A percentile compares a stretch with the other conserved stretches of the same genome.
Conservation (phyloP, 2,797 vertebrate genomes). For the Lindbergichthys nudifrons region DNA sequence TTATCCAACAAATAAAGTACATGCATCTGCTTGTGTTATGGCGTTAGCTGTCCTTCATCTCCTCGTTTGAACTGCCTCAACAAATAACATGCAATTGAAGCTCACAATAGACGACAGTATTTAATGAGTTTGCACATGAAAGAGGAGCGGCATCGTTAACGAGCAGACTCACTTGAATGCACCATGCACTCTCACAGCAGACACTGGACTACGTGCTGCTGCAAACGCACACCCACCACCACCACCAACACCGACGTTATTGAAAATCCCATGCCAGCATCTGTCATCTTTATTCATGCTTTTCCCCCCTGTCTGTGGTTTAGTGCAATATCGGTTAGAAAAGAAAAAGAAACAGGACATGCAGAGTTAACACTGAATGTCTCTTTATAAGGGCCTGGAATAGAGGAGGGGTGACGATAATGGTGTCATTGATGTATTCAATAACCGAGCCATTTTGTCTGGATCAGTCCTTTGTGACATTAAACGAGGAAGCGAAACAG, state of each 20-base stretch:
- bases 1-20: neutral
- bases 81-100: fast-evolving
- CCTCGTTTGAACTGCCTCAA: neutral
- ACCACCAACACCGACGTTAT: slow-evolving; percentile 18
- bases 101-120: too few species aligned
- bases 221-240: slow-evolving; percentile 65
- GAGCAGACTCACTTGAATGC: slow-evolving; percentile 54
- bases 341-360: neutral
- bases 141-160: neutral
- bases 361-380: neutral
- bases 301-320: neutral
- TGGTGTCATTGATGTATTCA: slow-evolving; percentile 13
- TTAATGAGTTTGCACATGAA: neutral
- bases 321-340: too few species aligned
- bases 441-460: slow-evolving; percentile 21
- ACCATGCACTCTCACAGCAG: slow-evolving; percentile 31
- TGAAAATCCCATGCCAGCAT: neutral
- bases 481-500: neutral
- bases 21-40: neutral
- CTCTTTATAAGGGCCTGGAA: neutral
- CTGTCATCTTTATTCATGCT: slow-evolving; percentile 2
- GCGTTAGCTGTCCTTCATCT: neutral
- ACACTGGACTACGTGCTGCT: slow-evolving; percentile 81
- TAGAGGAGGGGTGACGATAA: neutral
- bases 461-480: neutral